Evolutionary conservation across 2,888 invertebrate species (phyloP), one percentile per base, ranked within the genome.

Genomic region (Xylota segnis): DNA sequence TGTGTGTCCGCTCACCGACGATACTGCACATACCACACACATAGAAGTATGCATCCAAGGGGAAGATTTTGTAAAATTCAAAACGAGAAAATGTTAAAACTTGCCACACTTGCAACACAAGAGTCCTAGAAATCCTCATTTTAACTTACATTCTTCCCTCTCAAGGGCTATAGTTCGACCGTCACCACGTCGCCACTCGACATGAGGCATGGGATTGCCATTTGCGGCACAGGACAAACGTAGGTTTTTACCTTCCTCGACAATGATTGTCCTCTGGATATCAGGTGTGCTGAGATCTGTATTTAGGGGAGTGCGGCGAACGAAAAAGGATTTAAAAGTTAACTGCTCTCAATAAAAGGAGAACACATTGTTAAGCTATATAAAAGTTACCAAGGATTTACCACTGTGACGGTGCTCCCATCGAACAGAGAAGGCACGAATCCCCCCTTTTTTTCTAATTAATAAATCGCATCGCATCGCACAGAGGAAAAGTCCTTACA

Each of bases 191-290:
- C 94, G 93, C 98, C 98, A 98, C 88, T 96, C 96, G 37, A 97
- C 95, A 9, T 94, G 93, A 0, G 98, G 97, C 63, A 93, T 93
- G 0, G 98, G 98, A 47, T 94, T 94, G 2, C 98, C 98, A 88
- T 95, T 95, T 0, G 97, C 96, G 29, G 95, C 95, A 91, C 98
- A 98, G 88, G 95, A 95, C 89, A 98, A 93, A n/a, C 96, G 94
- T 56, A 98, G 94, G 63, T 97, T 96, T 79, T 96, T 96, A 0
- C 96, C 95, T 92, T 98, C 98, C 37, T 95, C 94, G 0, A 97
- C 96, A 71, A 96, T 94, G 63, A 97, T 94, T 7, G 95, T 93
- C 18, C 94, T 93, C 68, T 90, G 89, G 74, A 90, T 90, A 81
- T 90, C 89, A 74, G 91, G 90, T 5, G 89, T 86, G 81, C 88